Evolutionary conservation across 2,797 vertebrate species (phyloP), one percentile per base, ranked within the genome.

Genomic region (Acanthornis magna): DNA sequence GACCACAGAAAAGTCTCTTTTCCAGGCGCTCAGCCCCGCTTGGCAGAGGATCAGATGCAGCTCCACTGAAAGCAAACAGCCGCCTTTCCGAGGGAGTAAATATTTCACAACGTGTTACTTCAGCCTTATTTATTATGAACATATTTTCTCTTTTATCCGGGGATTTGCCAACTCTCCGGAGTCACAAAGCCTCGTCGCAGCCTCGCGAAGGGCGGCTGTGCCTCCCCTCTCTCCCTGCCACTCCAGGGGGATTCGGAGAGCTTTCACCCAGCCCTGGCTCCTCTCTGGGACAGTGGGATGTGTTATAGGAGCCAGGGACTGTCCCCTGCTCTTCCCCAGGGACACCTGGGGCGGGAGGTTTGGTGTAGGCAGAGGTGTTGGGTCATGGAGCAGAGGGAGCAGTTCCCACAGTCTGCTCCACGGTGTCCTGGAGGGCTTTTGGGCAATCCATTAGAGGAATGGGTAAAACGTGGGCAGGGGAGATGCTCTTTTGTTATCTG

Each of bases 1-100:
- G 19, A 13, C 87, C 91, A 6, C 88, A 76, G 83, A 36, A 48
- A 83, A 91, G 66, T 60, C 5, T 78, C 73, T 84, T 60, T 92
- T 82, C 1, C 70, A 66, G 76, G 60, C 72, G 3, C 19, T 47
- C 43, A 1, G 94, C 21, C 42, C 88, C 5, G 13, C 20, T 76
- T 95, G 92, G 94, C 92, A 92, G 79, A 85, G 92, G 91, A 89
- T 95, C 95, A 92, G 91, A 86, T 81, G 76, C 95, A 91, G 87
- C 89, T 92, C 83, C 82, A 5, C 78, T 73, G 91, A 91, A 50
- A 91, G 95, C 95, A 96, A 95, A 95, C 88, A 95, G 94, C 88
- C 62, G 47, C 73, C 93, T 86, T 95, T 73, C 91, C 30, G 5
- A 94, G 66, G 89, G 83, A 95, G 76, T 75, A 48, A 92, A 86